Evolutionary conservation across 2,888 invertebrate species (phyloP).

Genomic region (Oscheius onirici): DNA sequence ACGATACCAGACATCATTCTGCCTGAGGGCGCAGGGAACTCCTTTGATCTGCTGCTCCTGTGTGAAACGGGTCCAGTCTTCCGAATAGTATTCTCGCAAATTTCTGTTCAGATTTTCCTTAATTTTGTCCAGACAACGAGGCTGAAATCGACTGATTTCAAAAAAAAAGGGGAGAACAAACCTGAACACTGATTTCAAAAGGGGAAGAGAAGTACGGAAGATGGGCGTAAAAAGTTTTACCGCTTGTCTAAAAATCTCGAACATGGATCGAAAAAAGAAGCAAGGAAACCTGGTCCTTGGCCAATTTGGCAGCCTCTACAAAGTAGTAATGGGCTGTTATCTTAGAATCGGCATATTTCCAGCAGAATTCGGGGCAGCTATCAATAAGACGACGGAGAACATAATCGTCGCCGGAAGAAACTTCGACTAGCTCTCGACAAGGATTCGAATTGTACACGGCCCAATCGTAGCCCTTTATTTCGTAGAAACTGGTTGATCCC

Average conservation of each 20-base stretch:
- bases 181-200: constrained; percentile 31
- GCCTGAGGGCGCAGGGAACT: background rate
- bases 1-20: constrained; percentile 6
- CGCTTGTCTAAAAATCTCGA: no score
- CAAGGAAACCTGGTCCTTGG: background rate
- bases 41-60: constrained; percentile 8
- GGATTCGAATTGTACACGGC: background rate
- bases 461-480: background rate
- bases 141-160: background rate
- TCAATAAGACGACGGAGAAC: background rate
- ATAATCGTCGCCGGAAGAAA: constrained; percentile 13
- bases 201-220: constrained; percentile 30
- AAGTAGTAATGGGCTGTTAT: constrained; percentile 29
- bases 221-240: constrained; percentile 22
- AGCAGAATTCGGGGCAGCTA: constrained; percentile 18
- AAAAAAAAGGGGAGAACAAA: background rate
- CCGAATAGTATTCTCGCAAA: background rate
- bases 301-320: constrained; percentile 1
- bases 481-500: no score
- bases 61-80: background rate
- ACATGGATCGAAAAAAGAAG: background rate
- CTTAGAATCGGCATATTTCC: constrained; percentile 22
- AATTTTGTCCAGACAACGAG: constrained; percentile 22
- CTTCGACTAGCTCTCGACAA: constrained; percentile 19
- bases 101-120: background rate